Evolutionary conservation across 2,113 vertebrate species (phyloP).

Genomic region (Astur gentilis): DNA sequence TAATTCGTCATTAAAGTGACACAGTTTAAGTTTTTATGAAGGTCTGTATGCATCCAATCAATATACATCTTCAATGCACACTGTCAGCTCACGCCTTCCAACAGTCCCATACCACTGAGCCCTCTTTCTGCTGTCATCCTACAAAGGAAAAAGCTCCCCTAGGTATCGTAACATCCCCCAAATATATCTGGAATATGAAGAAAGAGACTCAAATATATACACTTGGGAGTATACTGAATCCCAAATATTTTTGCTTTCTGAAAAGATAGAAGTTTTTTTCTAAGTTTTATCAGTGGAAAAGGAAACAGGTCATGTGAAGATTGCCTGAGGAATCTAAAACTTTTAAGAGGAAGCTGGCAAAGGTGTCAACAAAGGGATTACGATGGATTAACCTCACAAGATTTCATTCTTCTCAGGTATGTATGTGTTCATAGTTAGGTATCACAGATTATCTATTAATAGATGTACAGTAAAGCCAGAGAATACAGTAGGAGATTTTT

Average conservation of each 20-base stretch:
- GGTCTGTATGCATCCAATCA: accelerated
- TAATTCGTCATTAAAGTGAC: neutral
- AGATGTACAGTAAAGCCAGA: neutral
- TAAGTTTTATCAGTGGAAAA: neutral
- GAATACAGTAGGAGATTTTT: neutral
- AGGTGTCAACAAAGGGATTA: neutral
- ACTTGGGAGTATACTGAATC: neutral
- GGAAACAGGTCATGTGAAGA: neutral
- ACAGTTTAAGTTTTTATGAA: neutral
- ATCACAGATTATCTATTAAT: neutral
- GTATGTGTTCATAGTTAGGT: neutral
- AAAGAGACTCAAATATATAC: neutral
- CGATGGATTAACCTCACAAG: neutral
- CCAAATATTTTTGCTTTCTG: neutral
- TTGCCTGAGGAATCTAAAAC: neutral
- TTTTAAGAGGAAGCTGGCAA: neutral
- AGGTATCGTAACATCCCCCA: neutral
- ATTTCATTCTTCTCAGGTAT: neutral
- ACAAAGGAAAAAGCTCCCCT: neutral
- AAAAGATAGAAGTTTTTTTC: neutral
- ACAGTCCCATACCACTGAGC: neutral
- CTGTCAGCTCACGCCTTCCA: neutral
- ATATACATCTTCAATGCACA: neutral
- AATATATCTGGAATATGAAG: neutral
- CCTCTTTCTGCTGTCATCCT: neutral